Base-by-base conservation (phyloP, 2,113 vertebrate species). In the Melierax canorus region DNA sequence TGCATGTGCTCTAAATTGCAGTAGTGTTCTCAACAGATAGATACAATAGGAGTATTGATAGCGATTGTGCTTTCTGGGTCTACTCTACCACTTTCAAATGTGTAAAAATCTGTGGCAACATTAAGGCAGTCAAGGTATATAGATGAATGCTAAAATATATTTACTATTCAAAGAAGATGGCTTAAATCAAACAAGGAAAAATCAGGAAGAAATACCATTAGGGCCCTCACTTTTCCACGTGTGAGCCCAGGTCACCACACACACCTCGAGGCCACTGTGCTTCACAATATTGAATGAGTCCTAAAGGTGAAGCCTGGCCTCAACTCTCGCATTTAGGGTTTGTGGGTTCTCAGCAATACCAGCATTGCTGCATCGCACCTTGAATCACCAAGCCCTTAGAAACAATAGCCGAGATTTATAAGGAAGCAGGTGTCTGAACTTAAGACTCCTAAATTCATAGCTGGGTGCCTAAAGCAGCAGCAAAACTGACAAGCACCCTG, bases 101-200 rank as follows among this genome's bases (percentile, higher is more conserved):
- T 56, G 93, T 98, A 98, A 97, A 97, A 97, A 97, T 96, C 97
- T 97, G 98, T 98, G 98, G 97, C 97, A 98, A 98, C 97, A 92
- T 98, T 98, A 98, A 98, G 98, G 98, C 98, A 98, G 96, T 98
- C 97, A 98, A 98, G 98, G 98, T 98, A 97, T 98, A 97, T 96
- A 98, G 97, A 98, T 91, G 96, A 98, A 98, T 95, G 93, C 93
- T 97, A 97, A 98, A 97, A 96, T 97, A 95, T 87, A 97, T 96
- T 97, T 97, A 95, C 96, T 98, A 97, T 95, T 97, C 94, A 96
- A 97, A 97, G 90, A 97, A 98, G 96, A 97, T 97, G 86, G 97
- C 97, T 98, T 97, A 98, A 97, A 98, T 95, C 94, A 98, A 98
- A 97, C 74, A 94, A 97, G 88, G 89, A 95, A 97, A 97, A 97